These are phyloP conservation scores for Polyploca ridens DNA, from an alignment of 2,888 invertebrate species.

Conservation along the genomic window DNA sequence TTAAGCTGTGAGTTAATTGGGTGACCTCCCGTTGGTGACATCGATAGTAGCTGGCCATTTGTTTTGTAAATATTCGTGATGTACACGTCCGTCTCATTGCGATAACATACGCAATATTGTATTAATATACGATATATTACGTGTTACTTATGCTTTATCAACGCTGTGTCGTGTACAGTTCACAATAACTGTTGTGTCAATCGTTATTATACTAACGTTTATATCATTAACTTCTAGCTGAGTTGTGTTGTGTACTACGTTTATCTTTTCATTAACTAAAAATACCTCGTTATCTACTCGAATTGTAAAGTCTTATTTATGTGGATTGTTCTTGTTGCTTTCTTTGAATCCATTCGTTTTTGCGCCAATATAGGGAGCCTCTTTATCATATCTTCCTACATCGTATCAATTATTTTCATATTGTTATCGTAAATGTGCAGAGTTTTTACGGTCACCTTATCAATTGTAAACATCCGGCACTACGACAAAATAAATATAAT, in stretches of 20 bases:
- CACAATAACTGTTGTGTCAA: not conserved
- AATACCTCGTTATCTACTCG: not conserved
- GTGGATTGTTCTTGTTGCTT: not conserved
- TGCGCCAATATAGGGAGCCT: not conserved
- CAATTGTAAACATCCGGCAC: slow-evolving; percentile 51
- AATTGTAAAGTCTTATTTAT: not conserved
- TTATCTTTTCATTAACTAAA: not conserved
- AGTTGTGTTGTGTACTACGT: not conserved
- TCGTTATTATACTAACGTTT: not conserved
- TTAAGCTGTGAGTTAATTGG: slow-evolving; percentile 42
- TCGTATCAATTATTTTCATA: slow-evolving; percentile 2
- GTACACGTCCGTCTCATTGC: slow-evolving; percentile 7
- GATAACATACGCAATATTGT: slow-evolving; percentile 14
- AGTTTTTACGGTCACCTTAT: not conserved
- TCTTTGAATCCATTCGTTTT: not conserved
- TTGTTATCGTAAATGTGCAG: not conserved
- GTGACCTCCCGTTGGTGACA: slow-evolving; percentile 36
- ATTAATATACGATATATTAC: slow-evolving; percentile 9
- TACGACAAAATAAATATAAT: slow-evolving; percentile 33
- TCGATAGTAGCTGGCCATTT: slow-evolving; percentile 29
- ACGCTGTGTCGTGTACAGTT: not conserved
- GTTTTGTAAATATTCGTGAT: slow-evolving; percentile 25
- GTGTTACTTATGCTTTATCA: not conserved
- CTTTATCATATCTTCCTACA: not conserved
- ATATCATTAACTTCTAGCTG: not conserved